phyloP scores from a whole-genome alignment of 1,140 invertebrate species.

The Himalopsyche phryganea region DNA sequence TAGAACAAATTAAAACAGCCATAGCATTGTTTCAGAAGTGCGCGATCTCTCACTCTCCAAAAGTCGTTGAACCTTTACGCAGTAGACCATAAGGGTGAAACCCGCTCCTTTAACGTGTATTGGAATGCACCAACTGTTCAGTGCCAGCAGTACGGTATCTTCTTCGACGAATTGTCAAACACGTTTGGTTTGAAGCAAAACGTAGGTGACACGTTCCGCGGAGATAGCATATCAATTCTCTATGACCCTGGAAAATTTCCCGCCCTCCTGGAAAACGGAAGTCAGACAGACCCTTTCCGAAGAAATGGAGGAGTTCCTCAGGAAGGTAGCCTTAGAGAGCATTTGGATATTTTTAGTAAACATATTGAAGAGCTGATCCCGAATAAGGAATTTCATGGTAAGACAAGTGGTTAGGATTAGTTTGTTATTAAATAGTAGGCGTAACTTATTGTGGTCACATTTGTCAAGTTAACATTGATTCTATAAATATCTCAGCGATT shows the following conservation, averaged over 20 bases:
- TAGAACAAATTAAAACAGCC: too few species aligned
- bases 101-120: constrained; percentile 56
- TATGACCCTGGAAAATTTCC: constrained; percentile 75
- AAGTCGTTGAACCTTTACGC: background rate
- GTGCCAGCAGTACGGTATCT: constrained; percentile 63
- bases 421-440: too few species aligned
- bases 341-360: constrained; percentile 57
- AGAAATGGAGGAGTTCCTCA: constrained; percentile 78
- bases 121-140: constrained; percentile 78
- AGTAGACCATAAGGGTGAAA: background rate
- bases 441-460: too few species aligned
- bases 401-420: too few species aligned
- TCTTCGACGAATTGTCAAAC: constrained; percentile 57
- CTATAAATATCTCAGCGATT: too few species aligned
- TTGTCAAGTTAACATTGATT: too few species aligned
- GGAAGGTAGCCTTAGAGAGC: constrained; percentile 61
- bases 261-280: constrained; percentile 57
- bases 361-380: constrained; percentile 58
- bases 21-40: constrained; percentile 3
- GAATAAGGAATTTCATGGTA: constrained; percentile 57
- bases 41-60: background rate
- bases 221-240: constrained; percentile 64
- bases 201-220: constrained; percentile 58
- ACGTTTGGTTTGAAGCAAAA: constrained; percentile 69
- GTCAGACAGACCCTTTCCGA: constrained; percentile 41